phyloP scores from a whole-genome alignment of 2,113 vertebrate species.

The Heterocephalus glaber region DNA sequence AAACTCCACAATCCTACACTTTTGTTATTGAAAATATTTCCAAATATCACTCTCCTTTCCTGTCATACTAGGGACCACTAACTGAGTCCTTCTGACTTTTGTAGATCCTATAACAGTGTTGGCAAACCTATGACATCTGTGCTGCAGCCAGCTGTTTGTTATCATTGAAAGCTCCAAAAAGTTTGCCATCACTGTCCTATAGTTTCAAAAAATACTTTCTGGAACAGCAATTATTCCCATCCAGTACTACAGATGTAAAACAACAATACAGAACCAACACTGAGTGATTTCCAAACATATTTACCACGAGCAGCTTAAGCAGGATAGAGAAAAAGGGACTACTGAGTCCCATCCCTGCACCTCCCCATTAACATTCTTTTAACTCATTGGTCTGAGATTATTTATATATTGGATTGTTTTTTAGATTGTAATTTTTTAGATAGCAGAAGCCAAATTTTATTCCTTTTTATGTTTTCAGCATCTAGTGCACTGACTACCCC shows the following conservation, averaged over 20 bases:
- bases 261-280: neutral
- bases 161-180: neutral
- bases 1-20: neutral
- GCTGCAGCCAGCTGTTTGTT: neutral
- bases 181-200: neutral
- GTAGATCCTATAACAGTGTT: neutral
- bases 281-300: neutral
- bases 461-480: neutral
- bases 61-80: neutral
- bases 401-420: neutral
- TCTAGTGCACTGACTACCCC: neutral
- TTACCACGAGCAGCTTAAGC: neutral
- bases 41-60: neutral
- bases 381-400: neutral
- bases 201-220: neutral
- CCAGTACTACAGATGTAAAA: neutral
- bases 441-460: neutral
- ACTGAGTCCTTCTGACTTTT: neutral
- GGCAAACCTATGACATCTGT: neutral
- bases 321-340: neutral
- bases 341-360: fast-evolving
- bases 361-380: neutral
- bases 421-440: neutral
- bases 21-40: constrained; percentile 16
- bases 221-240: neutral